Evolutionary conservation across 2,113 vertebrate genomes (phyloP).

Genomic region (Cynoglossus semilaevis): DNA sequence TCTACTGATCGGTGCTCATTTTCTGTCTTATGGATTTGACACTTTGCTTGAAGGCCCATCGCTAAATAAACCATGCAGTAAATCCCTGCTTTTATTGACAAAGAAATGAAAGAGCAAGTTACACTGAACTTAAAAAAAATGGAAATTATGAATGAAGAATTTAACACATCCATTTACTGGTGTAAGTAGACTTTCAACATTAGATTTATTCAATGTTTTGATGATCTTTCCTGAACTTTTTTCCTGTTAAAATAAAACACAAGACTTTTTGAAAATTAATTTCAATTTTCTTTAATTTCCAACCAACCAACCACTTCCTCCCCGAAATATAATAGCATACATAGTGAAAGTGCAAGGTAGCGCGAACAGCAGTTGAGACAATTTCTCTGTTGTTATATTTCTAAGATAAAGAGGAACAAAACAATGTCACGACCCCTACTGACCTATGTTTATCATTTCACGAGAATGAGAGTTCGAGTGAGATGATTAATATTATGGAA

Average conservation of each 20-base stretch:
- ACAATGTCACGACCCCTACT: slow-evolving; percentile 3
- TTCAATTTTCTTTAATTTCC: slow-evolving; percentile 60
- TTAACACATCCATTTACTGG: too few relatives aligned
- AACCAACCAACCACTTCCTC: slow-evolving; percentile 34
- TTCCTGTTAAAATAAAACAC: background rate
- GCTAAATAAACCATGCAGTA: slow-evolving; percentile 2
- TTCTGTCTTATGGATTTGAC: slow-evolving; percentile 19
- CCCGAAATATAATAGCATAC: slow-evolving; percentile 51
- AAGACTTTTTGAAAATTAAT: slow-evolving; percentile 5
- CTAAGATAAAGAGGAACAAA: background rate
- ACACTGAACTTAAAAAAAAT: too few relatives aligned
- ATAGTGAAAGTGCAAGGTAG: slow-evolving; percentile 57
- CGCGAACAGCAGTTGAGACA: slow-evolving; percentile 48
- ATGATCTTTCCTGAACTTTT: too few relatives aligned
- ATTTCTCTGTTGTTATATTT: slow-evolving; percentile 16
- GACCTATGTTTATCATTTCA: slow-evolving; percentile 10
- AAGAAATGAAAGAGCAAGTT: too few relatives aligned
- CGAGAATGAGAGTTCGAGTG: slow-evolving; percentile 1
- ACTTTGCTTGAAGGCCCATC: slow-evolving; percentile 25
- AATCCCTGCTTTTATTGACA: too few relatives aligned
- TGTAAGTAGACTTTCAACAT: too few relatives aligned
- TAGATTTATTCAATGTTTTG: too few relatives aligned
- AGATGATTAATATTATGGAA: slow-evolving; percentile 16
- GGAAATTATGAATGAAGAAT: too few relatives aligned
- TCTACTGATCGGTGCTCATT: slow-evolving; percentile 39